These are phyloP conservation scores for Stegana nigrithorax DNA, from an alignment of 2,888 invertebrate species.

Conservation along the genomic window DNA sequence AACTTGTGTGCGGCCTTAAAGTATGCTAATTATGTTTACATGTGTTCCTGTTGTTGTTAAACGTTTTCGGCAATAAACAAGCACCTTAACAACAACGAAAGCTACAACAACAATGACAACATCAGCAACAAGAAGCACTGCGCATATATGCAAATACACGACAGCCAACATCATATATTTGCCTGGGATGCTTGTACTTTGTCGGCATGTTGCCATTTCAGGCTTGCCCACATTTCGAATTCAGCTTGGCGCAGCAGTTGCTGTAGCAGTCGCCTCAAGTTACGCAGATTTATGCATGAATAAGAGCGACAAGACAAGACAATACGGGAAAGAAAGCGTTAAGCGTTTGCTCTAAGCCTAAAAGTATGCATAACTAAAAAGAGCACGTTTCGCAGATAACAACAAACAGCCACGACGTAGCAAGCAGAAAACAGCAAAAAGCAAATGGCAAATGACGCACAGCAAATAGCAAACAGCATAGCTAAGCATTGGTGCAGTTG, in stretches of 20 bases:
- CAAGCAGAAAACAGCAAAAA: no score
- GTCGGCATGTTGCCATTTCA: neutral
- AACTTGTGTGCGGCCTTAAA: no score
- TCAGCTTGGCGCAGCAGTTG: slow-evolving; percentile 36
- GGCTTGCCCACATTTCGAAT: slow-evolving; percentile 32
- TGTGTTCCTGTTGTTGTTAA: slow-evolving; percentile 4
- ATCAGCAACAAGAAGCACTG: neutral
- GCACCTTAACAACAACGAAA: neutral
- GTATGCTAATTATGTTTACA: slow-evolving; percentile 21
- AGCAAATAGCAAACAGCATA: no score
- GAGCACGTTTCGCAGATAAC: slow-evolving; percentile 53
- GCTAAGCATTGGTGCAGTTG: no score
- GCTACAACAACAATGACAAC: no score
- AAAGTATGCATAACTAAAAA: slow-evolving; percentile 55
- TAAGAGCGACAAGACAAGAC: slow-evolving; percentile 17
- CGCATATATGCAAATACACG: neutral
- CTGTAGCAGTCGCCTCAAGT: slow-evolving; percentile 33
- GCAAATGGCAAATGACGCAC: no score
- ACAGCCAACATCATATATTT: slow-evolving; percentile 6
- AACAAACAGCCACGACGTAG: no score
- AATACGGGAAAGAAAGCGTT: slow-evolving; percentile 35
- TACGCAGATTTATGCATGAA: slow-evolving; percentile 41
- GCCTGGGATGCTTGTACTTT: neutral
- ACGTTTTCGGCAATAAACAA: neutral
- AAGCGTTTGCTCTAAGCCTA: slow-evolving; percentile 42